Base-by-base conservation (phyloP, 2,113 vertebrate species). In the Tenebrosternarchus preto region DNA sequence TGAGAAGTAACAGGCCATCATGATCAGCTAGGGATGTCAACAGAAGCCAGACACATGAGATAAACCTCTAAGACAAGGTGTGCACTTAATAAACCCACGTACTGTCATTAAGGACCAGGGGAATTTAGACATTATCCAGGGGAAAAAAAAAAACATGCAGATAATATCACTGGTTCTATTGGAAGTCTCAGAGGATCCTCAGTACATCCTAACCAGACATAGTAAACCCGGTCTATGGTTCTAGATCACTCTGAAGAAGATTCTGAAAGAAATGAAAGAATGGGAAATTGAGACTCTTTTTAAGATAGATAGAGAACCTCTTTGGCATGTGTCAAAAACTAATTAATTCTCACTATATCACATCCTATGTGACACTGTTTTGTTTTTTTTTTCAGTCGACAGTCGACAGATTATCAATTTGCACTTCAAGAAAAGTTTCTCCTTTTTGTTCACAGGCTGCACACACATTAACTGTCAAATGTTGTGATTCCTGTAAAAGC, bases 191-290 rank as follows among this genome's bases (percentile, higher is more conserved):
- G 43, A 12, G 43, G 15, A 15, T 15, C 5, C 43, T 50, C 11
- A 50, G 39, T 68, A 68, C 31, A 68, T 33, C 31, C 19, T 11
- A 39, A 20, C 31, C 20, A 11, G 22, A 68, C 31, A 80, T 78
- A 80, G 67, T 80, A 50, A 50, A 50, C 43, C 0, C 43, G 15
- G 25, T 16, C 27, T n/a, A 46, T 27, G 67, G 57, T 46, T 70
- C 57, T 61, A 76, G 29, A 69, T 15, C 24, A 12, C 17, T 9
- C 64, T 39, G 31, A 4, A 59, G 20, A 5, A 59, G n/a, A 59
- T 59, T n/a, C 29, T 20, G 25, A 31, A 60, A 31, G n/a, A n/a
- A n/a, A n/a, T n/a, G n/a, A n/a, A n/a, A n/a, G n/a, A n/a, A n/a
- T n/a, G n/a, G n/a, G n/a, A n/a, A n/a, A n/a, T n/a, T n/a, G n/a